phyloP scores from a whole-genome alignment of 2,113 vertebrate genomes.

The Pseudolaguvia tuberculata region DNA sequence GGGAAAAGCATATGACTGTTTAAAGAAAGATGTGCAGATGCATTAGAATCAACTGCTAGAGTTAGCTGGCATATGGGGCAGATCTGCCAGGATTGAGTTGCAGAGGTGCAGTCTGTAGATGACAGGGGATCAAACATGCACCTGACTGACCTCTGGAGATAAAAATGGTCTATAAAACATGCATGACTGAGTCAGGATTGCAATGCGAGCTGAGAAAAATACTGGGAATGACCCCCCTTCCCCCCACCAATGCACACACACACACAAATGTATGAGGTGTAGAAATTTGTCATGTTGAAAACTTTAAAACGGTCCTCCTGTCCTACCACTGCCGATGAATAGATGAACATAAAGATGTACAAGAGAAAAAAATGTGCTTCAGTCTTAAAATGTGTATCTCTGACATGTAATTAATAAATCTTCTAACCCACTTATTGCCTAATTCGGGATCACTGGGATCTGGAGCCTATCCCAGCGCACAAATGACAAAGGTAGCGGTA shows the following conservation, averaged over 20 bases:
- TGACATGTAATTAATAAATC: too few species aligned
- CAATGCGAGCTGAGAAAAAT: background rate
- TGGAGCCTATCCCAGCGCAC: too few species aligned
- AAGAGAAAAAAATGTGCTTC: background rate
- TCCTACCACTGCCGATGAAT: too few species aligned
- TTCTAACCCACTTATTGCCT: too few species aligned
- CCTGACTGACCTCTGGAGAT: slow-evolving; percentile 10
- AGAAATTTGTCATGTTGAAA: background rate
- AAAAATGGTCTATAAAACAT: background rate
- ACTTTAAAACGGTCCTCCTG: too few species aligned
- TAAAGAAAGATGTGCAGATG: background rate
- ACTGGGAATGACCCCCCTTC: background rate
- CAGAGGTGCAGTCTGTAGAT: slow-evolving; percentile 4
- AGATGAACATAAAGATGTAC: background rate
- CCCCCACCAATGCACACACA: background rate
- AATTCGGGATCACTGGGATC: too few species aligned
- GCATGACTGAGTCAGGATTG: slow-evolving; percentile 2
- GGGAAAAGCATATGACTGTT: background rate
- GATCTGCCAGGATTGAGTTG: background rate
- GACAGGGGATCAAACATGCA: slow-evolving; percentile 3
- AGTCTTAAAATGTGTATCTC: background rate
- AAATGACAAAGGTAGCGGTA: too few species aligned
- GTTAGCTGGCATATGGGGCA: background rate
- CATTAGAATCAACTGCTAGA: background rate
- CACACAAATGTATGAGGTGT: background rate